phyloP scores from a whole-genome alignment of 2,888 invertebrate species.

The Dicyrtoma fusca region DNA sequence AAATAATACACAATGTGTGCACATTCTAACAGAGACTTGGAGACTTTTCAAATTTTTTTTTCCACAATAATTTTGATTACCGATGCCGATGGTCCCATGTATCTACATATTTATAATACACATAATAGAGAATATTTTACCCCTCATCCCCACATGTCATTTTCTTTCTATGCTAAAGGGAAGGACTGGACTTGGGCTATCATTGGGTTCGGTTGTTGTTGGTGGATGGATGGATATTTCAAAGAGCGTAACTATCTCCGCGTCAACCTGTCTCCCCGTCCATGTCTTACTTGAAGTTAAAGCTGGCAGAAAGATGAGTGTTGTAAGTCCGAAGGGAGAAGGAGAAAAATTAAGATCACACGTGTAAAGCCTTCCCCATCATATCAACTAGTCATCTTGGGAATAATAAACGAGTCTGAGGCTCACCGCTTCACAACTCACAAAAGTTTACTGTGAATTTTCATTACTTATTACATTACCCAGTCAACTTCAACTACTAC shows the following conservation, averaged over 20 bases:
- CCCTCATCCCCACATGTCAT: too few species aligned
- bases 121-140: too few species aligned
- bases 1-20: too few species aligned
- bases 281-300: conserved; percentile 20
- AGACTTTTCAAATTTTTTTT: too few species aligned
- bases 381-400: conserved; percentile 30
- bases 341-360: conserved; percentile 36
- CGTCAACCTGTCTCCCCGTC: conserved; percentile 27
- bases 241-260: not conserved
- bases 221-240: too few species aligned
- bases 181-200: too few species aligned
- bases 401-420: conserved; percentile 31
- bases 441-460: conserved; percentile 26
- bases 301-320: conserved; percentile 29
- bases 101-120: too few species aligned
- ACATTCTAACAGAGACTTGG: too few species aligned
- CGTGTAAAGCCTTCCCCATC: conserved; percentile 30
- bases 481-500: not conserved
- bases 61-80: too few species aligned
- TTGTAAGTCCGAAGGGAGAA: conserved; percentile 1
- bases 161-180: too few species aligned
- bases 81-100: too few species aligned
- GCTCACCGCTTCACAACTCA: conserved; percentile 9
- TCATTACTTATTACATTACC: conserved; percentile 12
- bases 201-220: too few species aligned